These are phyloP conservation scores for Rhinolophus sinicus DNA, from an alignment of 2,113 vertebrate species.

Conservation along the genomic window DNA sequence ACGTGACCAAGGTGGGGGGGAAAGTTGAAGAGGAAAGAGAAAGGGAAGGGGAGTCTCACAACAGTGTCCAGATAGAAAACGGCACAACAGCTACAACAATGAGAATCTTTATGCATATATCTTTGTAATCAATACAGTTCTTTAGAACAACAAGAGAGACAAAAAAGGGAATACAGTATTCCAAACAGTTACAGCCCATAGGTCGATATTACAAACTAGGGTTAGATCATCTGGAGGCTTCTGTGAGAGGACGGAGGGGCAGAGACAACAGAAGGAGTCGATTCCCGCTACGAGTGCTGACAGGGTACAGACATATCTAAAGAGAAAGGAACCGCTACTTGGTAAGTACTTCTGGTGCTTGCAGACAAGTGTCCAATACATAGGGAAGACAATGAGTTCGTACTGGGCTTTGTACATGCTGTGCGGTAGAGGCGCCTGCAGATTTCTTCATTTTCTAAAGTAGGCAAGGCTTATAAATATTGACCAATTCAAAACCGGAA, in stretches of 20 bases:
- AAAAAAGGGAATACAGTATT: conserved; percentile 39
- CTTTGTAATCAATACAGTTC: conserved; percentile 55
- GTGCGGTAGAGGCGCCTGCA: background rate
- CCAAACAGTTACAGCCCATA: conserved; percentile 56
- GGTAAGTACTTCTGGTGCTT: conserved; percentile 48
- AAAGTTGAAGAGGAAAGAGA: fast-evolving
- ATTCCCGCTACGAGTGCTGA: background rate
- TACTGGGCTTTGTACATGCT: conserved; percentile 55
- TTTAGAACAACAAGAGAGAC: conserved; percentile 49
- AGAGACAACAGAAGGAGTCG: background rate
- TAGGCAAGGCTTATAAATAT: conserved; percentile 36
- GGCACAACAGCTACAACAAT: background rate
- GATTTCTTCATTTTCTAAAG: conserved; percentile 44
- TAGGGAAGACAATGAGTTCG: background rate
- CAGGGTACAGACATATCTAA: background rate
- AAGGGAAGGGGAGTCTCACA: background rate
- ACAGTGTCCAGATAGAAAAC: conserved; percentile 3
- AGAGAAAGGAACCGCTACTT: background rate
- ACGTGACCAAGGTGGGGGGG: background rate
- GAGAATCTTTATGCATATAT: conserved; percentile 64
- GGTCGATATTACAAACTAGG: conserved; percentile 49
- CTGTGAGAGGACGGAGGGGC: background rate
- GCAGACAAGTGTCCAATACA: background rate
- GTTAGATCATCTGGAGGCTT: conserved; percentile 29
- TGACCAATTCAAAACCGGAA: background rate